Evolutionary conservation across 2,797 vertebrate genomes (phyloP).

Genomic region (Rhabdomys pumilio): DNA sequence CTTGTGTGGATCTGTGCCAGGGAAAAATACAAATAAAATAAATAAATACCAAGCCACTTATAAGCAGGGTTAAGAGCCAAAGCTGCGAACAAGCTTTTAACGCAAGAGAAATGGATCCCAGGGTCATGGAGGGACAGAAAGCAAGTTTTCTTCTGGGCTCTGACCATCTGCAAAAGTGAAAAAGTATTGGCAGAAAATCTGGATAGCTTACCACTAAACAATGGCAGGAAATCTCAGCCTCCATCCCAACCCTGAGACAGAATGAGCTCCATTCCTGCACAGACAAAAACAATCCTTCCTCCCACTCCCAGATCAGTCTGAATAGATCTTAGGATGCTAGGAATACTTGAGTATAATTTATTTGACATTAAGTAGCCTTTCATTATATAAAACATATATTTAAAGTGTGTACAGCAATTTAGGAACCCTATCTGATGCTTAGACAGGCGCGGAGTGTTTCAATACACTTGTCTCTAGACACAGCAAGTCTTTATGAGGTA

Average conservation of each 20-base stretch:
- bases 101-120: neutral
- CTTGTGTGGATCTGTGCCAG: conserved; percentile 65
- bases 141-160: conserved; percentile 73
- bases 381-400: neutral
- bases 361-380: neutral
- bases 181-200: conserved; percentile 85
- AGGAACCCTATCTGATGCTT: neutral
- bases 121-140: conserved; percentile 13
- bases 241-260: conserved; percentile 85
- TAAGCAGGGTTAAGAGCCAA: neutral
- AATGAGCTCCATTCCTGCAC: conserved; percentile 49
- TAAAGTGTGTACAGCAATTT: neutral
- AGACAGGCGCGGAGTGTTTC: neutral
- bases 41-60: conserved; percentile 5
- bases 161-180: conserved; percentile 85
- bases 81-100: neutral
- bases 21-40: neutral
- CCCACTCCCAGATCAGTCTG: neutral
- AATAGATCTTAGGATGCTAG: neutral
- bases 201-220: conserved; percentile 89
- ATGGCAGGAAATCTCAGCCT: conserved; percentile 93
- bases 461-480: conserved; percentile 12
- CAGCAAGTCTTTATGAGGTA: neutral
- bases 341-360: neutral
- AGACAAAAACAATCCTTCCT: neutral